phyloP scores from a whole-genome alignment of 2,888 invertebrate species.

The Papilio demoleus region DNA sequence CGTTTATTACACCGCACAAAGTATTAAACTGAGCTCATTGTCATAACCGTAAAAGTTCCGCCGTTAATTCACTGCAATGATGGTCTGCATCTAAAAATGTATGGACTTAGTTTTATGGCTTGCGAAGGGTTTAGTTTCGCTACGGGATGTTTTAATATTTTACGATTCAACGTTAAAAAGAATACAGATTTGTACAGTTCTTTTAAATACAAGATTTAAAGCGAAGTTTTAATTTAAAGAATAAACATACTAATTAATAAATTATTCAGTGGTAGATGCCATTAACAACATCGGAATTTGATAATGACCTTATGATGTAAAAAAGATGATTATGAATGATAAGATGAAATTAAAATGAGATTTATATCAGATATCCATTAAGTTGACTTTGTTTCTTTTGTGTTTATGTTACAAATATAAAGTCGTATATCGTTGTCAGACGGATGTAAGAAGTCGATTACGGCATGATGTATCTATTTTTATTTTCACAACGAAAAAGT shows the following conservation, averaged over 20 bases:
- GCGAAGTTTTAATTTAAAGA: too few species aligned
- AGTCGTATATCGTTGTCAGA: background rate
- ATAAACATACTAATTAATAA: too few species aligned
- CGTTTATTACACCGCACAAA: conserved; percentile 25
- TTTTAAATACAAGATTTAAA: background rate
- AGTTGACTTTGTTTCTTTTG: background rate
- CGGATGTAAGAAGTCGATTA: conserved; percentile 2
- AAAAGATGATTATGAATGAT: too few species aligned
- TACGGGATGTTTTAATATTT: background rate
- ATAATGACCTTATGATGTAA: too few species aligned
- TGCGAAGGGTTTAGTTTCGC: conserved; percentile 3
- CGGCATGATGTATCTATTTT: background rate
- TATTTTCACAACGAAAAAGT: background rate
- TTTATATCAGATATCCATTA: background rate
- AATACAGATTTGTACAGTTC: background rate
- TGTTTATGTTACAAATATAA: conserved; percentile 7
- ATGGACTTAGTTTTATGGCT: conserved; percentile 18
- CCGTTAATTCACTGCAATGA: conserved; percentile 21
- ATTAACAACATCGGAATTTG: too few species aligned
- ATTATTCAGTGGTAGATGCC: too few species aligned
- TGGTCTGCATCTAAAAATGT: conserved; percentile 27
- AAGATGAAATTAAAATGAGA: background rate
- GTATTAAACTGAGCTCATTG: conserved; percentile 29
- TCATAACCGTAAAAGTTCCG: conserved; percentile 32
- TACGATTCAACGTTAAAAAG: background rate